Conservation (phyloP, 2,797 vertebrate genomes). For the Neostethus bicornis region DNA sequence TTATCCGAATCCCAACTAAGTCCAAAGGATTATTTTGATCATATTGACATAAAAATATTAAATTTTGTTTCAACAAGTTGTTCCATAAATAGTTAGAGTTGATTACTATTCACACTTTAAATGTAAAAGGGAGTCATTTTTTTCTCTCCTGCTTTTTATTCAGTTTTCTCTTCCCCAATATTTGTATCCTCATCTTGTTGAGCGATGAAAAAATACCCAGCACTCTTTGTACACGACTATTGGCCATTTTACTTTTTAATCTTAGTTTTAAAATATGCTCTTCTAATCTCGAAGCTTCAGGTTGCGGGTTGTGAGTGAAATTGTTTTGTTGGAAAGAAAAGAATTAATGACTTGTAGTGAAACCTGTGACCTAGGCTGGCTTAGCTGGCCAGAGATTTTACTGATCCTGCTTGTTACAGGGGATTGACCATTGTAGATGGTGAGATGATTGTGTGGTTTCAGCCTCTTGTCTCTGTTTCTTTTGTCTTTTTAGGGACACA, state of each 20-base stretch:
- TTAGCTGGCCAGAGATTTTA: conserved; percentile 76
- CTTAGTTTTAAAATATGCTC: conserved; percentile 61
- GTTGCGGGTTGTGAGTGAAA: conserved; percentile 73
- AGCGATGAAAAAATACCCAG: conserved; percentile 69
- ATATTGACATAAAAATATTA: conserved; percentile 63
- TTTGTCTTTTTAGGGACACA: conserved; percentile 78
- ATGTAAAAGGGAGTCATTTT: conserved; percentile 16
- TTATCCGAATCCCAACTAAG: conserved; percentile 75
- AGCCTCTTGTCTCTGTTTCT: conserved; percentile 77
- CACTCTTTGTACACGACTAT: conserved; percentile 54
- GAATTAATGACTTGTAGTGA: conserved; percentile 82
- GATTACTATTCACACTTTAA: conserved; percentile 17
- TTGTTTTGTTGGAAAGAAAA: conserved; percentile 82
- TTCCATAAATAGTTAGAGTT: conserved; percentile 24
- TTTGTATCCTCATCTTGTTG: conserved; percentile 45
- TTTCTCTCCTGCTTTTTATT: conserved; percentile 40
- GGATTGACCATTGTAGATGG: conserved; percentile 79
- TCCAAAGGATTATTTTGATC: conserved; percentile 67
- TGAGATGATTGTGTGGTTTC: conserved; percentile 82
- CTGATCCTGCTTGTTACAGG: conserved; percentile 82
- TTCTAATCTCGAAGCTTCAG: conserved; percentile 68
- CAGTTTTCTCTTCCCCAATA: conserved; percentile 52
- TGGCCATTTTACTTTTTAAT: conserved; percentile 73
- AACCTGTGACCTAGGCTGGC: conserved; percentile 72
- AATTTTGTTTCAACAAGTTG: conserved; percentile 44